Percentiles rank a stretch among this genome's conserved stretches.
phyloP scores from a whole-genome alignment of 2,797 vertebrate species.

The Pseudochirops corinnae region DNA sequence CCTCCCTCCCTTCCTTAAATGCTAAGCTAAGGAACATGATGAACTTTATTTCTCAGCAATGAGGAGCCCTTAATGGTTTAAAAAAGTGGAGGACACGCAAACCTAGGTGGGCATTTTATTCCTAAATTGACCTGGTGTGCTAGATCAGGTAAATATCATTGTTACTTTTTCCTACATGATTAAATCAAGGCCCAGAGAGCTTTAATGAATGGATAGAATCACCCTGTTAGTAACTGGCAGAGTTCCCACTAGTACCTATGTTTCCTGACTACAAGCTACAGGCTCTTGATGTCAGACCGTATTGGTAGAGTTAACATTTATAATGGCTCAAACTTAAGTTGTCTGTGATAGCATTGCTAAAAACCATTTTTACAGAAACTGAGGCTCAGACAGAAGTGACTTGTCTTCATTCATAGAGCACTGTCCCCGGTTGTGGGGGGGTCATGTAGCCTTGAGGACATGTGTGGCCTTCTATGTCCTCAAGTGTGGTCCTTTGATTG shows the following conservation, averaged over 20 bases:
- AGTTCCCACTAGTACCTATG: not conserved
- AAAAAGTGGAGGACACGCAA: not conserved
- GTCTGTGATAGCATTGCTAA: not conserved
- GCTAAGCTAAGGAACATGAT: not conserved
- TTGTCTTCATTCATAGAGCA: not conserved
- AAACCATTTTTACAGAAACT: not conserved
- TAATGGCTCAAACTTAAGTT: not conserved
- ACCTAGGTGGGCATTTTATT: not conserved
- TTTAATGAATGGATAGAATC: not conserved
- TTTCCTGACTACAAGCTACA: not conserved
- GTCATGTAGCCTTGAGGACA: no score
- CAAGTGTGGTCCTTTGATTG: no score
- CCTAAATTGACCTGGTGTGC: not conserved
- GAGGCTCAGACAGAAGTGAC: not conserved
- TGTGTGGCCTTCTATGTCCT: no score
- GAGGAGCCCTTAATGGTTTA: constrained; percentile 37
- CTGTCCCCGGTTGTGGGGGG: not conserved
- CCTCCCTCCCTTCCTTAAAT: no score
- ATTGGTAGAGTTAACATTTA: not conserved
- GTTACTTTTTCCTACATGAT: not conserved
- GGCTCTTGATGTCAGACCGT: no score
- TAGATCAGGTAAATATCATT: not conserved
- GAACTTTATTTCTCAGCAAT: not conserved
- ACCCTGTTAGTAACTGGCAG: not conserved
- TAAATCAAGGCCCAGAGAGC: not conserved